Conservation (phyloP, 2,797 vertebrate genomes). For the Coilia nasus region DNA sequence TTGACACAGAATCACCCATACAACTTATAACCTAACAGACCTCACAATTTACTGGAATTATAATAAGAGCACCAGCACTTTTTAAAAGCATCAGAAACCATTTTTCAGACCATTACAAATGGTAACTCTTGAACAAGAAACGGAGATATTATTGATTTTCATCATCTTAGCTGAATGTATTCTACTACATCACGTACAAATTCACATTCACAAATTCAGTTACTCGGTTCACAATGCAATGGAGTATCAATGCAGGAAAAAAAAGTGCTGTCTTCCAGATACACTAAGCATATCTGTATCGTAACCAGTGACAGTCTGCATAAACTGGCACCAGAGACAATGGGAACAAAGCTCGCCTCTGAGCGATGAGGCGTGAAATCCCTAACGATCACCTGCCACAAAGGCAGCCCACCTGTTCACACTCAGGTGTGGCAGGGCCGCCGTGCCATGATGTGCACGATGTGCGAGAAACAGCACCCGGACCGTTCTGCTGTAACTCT, state of each 20-base stretch:
- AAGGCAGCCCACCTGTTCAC: slow-evolving; percentile 15
- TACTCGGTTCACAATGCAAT: background rate
- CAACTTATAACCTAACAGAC: too few species aligned
- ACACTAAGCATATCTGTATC: background rate
- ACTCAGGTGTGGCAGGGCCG: background rate
- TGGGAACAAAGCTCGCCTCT: background rate
- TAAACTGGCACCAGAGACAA: background rate
- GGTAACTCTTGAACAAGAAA: too few species aligned
- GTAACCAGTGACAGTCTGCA: background rate
- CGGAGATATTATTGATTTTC: background rate
- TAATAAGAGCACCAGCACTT: too few species aligned
- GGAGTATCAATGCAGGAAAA: background rate
- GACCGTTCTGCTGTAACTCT: background rate
- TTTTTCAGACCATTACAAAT: too few species aligned
- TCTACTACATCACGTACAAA: background rate
- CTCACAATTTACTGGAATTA: too few species aligned
- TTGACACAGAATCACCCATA: too few species aligned
- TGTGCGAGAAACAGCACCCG: background rate
- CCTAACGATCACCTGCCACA: slow-evolving; percentile 10
- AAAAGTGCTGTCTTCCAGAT: background rate
- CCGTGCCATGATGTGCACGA: background rate
- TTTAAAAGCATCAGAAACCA: too few species aligned
- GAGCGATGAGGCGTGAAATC: background rate
- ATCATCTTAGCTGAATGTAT: background rate
- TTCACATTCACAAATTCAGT: too few species aligned